A percentile compares a stretch with the other conserved stretches of the same genome.
phyloP scores from a whole-genome alignment of 1,140 invertebrate species.

The Cotesia vestalis region DNA sequence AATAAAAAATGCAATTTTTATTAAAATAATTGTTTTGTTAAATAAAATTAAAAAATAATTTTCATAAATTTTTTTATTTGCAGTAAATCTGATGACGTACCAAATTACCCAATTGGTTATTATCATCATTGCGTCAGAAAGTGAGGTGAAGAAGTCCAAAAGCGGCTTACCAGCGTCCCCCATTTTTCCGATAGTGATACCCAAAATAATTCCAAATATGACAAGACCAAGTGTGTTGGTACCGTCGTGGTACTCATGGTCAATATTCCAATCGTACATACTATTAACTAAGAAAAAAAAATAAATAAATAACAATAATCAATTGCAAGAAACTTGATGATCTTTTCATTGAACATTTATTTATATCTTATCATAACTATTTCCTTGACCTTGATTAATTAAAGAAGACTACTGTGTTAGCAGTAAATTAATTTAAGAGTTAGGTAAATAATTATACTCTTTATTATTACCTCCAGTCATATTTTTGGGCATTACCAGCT shows the following conservation, averaged over 20 bases:
- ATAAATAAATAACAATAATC: not conserved
- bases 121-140: slow-evolving; percentile 87
- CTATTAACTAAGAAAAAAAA: slow-evolving; percentile 22
- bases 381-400: slow-evolving; percentile 8
- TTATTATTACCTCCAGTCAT: slow-evolving; percentile 37
- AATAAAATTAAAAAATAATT: slow-evolving; percentile 6
- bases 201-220: slow-evolving; percentile 80
- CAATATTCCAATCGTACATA: slow-evolving; percentile 70
- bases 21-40: too few relatives aligned
- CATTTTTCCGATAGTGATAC: slow-evolving; percentile 82
- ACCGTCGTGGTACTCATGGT: slow-evolving; percentile 70
- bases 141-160: slow-evolving; percentile 76
- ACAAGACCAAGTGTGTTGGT: slow-evolving; percentile 85
- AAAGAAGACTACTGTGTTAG: not conserved
- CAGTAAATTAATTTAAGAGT: not conserved
- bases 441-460: not conserved
- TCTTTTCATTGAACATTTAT: too few relatives aligned
- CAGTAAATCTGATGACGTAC: slow-evolving; percentile 64
- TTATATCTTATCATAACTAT: not conserved
- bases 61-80: not conserved
- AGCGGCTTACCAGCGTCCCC: slow-evolving; percentile 75
- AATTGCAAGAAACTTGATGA: not conserved
- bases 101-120: slow-evolving; percentile 88
- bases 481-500: slow-evolving; percentile 62
- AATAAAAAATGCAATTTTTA: too few relatives aligned